phyloP scores from a whole-genome alignment of 1,140 invertebrate genomes.

The Onthophagus taurus region DNA sequence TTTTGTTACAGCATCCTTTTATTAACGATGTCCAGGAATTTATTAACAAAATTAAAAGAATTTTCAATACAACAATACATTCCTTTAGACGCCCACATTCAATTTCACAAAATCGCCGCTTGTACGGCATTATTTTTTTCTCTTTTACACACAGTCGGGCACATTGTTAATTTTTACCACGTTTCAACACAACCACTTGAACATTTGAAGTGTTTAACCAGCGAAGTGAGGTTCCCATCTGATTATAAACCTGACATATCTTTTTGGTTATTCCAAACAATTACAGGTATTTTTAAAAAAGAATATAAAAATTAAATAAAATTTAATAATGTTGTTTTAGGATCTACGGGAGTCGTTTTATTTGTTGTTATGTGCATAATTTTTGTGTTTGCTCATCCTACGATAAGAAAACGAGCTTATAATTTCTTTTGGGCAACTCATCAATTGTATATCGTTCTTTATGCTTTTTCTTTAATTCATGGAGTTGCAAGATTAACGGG shows the following conservation, averaged over 20 bases:
- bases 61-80: constrained; percentile 96
- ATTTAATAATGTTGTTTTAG: constrained; percentile 37
- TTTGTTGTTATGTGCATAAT: constrained; percentile 93
- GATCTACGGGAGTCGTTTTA: constrained; percentile 87
- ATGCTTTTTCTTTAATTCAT: constrained; percentile 84
- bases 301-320: background rate
- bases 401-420: constrained; percentile 87
- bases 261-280: constrained; percentile 91
- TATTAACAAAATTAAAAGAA: constrained; percentile 93
- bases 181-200: constrained; percentile 94
- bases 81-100: constrained; percentile 93
- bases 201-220: constrained; percentile 88
- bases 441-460: constrained; percentile 83
- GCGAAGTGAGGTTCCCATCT: constrained; percentile 87
- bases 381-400: constrained; percentile 94
- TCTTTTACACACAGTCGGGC: constrained; percentile 84
- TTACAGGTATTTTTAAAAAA: no score
- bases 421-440: constrained; percentile 98
- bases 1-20: constrained; percentile 93
- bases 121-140: constrained; percentile 94
- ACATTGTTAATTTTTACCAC: constrained; percentile 98
- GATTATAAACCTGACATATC: constrained; percentile 85
- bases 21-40: constrained; percentile 94
- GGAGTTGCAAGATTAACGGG: constrained; percentile 91
- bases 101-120: constrained; percentile 97